Percentiles rank a stretch among this genome's conserved stretches.
phyloP scores from a whole-genome alignment of 2,113 vertebrate species.

The Lampris megalopsis region DNA sequence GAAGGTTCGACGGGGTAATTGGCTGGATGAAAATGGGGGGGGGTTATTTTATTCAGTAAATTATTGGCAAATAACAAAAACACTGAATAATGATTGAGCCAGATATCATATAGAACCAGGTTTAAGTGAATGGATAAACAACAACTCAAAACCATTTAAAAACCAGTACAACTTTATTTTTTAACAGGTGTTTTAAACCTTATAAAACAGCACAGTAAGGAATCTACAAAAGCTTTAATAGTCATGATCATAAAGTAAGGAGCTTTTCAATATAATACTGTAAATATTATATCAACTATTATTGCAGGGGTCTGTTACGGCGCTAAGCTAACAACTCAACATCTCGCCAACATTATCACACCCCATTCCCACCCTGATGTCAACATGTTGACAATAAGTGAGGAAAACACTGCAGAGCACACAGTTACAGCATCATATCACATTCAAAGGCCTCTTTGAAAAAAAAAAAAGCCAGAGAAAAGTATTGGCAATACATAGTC shows the following conservation, averaged over 20 bases:
- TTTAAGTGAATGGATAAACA: slow-evolving; percentile 14
- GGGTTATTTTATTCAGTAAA: no score
- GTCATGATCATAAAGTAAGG: slow-evolving; percentile 60
- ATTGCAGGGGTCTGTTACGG: slow-evolving; percentile 51
- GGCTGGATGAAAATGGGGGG: no score
- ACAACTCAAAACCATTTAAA: slow-evolving; percentile 48
- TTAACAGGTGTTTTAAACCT: slow-evolving; percentile 58
- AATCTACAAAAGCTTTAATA: slow-evolving; percentile 63
- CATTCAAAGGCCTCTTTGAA: slow-evolving; percentile 53
- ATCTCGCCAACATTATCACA: slow-evolving; percentile 21
- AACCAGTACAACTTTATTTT: slow-evolving; percentile 73
- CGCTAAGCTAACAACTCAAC: slow-evolving; percentile 22
- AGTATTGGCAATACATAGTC: background rate
- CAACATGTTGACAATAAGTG: slow-evolving; percentile 31
- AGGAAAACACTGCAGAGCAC: slow-evolving; percentile 32
- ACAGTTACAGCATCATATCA: slow-evolving; percentile 35
- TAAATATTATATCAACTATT: slow-evolving; percentile 60
- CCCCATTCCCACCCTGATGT: slow-evolving; percentile 2
- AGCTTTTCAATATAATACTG: slow-evolving; percentile 65
- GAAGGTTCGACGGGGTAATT: no score
- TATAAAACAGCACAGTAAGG: slow-evolving; percentile 75
- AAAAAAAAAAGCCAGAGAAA: slow-evolving; percentile 4
- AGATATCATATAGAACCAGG: background rate
- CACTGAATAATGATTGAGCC: background rate
- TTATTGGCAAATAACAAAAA: no score